These are phyloP conservation scores for Meteorus colon DNA, from an alignment of 2,888 invertebrate genomes.

Conservation along the genomic window DNA sequence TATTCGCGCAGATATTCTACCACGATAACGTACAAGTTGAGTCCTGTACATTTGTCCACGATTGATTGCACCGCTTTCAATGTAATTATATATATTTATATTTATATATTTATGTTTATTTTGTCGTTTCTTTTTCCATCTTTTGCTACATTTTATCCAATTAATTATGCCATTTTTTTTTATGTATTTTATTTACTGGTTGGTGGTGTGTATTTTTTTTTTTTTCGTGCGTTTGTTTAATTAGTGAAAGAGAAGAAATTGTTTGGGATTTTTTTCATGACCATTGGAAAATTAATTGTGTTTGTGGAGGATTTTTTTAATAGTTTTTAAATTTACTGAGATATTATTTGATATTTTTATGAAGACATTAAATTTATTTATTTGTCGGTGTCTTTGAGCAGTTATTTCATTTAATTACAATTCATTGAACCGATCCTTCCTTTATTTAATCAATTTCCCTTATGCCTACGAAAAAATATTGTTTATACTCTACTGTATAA, in stretches of 20 bases:
- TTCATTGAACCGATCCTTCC: no score
- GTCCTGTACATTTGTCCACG: constrained; percentile 10
- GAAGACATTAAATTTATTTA: no score
- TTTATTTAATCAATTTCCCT: no score
- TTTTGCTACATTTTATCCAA: neutral
- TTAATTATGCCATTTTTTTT: neutral
- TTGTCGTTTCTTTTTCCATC: neutral
- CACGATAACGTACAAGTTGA: constrained; percentile 13
- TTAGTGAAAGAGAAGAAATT: neutral
- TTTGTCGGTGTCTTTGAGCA: no score
- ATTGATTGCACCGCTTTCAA: constrained; percentile 43
- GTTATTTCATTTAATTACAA: no score
- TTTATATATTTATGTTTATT: neutral
- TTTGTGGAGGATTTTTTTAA: neutral
- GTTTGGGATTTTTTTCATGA: neutral
- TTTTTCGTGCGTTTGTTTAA: neutral
- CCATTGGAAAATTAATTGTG: no score
- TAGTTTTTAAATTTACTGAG: no score
- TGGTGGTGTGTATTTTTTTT: neutral
- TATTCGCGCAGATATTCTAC: constrained; percentile 18
- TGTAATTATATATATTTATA: constrained; percentile 42
- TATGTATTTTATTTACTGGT: neutral
- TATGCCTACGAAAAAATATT: no score
- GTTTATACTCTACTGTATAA: neutral
- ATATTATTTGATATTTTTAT: no score